These are phyloP conservation scores for Tetramorium bicarinatum DNA, from an alignment of 2,888 invertebrate genomes.

Conservation along the genomic window DNA sequence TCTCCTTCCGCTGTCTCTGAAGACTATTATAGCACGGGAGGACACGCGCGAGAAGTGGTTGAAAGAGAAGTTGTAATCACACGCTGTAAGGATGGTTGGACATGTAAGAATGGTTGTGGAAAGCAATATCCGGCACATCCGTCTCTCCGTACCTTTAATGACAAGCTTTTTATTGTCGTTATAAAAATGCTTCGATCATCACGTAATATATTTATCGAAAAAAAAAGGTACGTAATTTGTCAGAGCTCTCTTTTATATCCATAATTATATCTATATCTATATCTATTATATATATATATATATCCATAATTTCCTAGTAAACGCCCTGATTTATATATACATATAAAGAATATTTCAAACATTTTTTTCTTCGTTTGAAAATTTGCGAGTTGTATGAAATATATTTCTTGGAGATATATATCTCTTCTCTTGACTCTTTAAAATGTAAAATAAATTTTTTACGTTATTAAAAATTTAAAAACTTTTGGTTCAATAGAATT, in stretches of 20 bases:
- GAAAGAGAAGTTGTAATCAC: conserved; percentile 37
- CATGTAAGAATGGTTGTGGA: conserved; percentile 11
- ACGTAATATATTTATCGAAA: conserved; percentile 4
- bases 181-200: not conserved
- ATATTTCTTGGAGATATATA: not conserved
- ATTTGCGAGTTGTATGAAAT: not conserved
- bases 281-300: too few relatives aligned
- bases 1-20: conserved; percentile 5
- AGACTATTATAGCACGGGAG: conserved; percentile 31
- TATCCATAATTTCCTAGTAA: not conserved
- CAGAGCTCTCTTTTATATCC: not conserved
- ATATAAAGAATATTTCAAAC: not conserved
- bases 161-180: not conserved
- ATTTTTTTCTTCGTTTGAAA: not conserved
- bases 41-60: not conserved
- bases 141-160: not conserved
- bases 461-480: not conserved
- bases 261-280: too few relatives aligned
- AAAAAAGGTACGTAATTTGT: not conserved
- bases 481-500: not conserved
- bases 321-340: not conserved
- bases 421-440: not conserved
- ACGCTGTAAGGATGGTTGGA: conserved; percentile 10
- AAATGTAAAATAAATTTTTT: not conserved
- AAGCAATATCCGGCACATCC: conserved; percentile 42